Percentiles rank a stretch among this genome's conserved stretches.
Evolutionary conservation across 2,888 invertebrate species (phyloP).

Genomic region (Polymixis flavicincta): DNA sequence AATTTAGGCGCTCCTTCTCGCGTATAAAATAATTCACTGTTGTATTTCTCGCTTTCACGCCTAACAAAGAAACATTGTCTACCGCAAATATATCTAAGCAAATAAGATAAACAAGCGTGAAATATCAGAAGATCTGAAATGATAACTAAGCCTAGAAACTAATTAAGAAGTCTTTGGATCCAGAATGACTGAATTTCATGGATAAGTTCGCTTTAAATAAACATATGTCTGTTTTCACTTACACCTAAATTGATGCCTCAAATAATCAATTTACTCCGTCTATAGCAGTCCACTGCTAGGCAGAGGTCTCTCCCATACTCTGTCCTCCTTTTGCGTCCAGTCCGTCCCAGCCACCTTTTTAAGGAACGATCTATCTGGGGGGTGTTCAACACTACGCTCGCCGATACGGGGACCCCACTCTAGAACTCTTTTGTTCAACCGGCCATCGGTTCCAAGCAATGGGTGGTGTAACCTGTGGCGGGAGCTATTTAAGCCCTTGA

Average conservation of each 20-base stretch:
- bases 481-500: too few relatives aligned
- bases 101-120: constrained; percentile 14
- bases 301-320: too few relatives aligned
- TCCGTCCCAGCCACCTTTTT: too few relatives aligned
- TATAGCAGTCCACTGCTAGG: too few relatives aligned
- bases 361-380: too few relatives aligned
- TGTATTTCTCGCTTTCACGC: background rate
- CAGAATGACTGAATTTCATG: constrained; percentile 21
- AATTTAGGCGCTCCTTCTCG: background rate
- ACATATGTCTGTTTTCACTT: background rate
- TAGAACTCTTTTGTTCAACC: too few relatives aligned
- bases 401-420: too few relatives aligned
- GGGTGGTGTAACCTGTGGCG: too few relatives aligned
- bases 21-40: background rate
- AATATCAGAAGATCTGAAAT: constrained; percentile 26
- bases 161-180: constrained; percentile 7
- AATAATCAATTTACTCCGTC: too few relatives aligned
- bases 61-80: constrained; percentile 1
- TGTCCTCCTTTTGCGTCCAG: too few relatives aligned
- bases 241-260: background rate
- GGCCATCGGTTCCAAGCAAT: background rate
- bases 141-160: constrained; percentile 23
- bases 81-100: constrained; percentile 2
- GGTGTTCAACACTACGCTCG: too few relatives aligned
- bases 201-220: constrained; percentile 3